Evolutionary conservation across 2,797 vertebrate species (phyloP), one percentile per base, ranked within the genome.

Genomic region (Glossophaga mutica): DNA sequence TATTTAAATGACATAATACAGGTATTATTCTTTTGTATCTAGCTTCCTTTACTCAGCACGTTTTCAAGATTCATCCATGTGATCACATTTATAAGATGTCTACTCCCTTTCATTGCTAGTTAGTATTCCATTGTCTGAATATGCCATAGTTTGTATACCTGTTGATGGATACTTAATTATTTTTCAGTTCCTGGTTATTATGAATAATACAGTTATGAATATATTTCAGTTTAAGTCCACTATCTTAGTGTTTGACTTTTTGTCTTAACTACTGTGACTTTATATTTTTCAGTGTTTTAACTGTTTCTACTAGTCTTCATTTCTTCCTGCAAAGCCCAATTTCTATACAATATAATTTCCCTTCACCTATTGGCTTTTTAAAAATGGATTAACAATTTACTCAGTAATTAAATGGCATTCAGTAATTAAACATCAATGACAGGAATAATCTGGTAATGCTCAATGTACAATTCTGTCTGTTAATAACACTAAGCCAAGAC

Each of bases 281-380:
- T 88, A 70, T 84, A 76, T 83, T 70, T 82, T 85, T n/a, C 32
- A 62, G 34, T 16, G 68, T 76, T 86, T 96, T 85, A 85, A 73
- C 11, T 59, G 34, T 65, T 86, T 78, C 67, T 91, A 57, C 21
- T 87, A 19, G 48, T 92, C 22, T 68, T 50, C 32, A 78, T 67
- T 68, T 3, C 87, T 87, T 93, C 34, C 29, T 92, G n/a, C 50
- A 94, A 95, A 89, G 32, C 15, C 50, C 44, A 24, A 68, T 85
- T 82, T 82, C 44, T 62, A 11, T 29, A 48, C 44, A 57, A 87
- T 92, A 55, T 62, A 70, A 71, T 71, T 94, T 94, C 18, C 32
- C 74, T 94, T 94, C 83, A 24, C 1, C 57, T 88, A 85, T 76
- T 77, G 32, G 59, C 57, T 6, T 74, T 98, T 81, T 62, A n/a